phyloP scores from a whole-genome alignment of 2,888 invertebrate species.

The Sabellastarte sp. region DNA sequence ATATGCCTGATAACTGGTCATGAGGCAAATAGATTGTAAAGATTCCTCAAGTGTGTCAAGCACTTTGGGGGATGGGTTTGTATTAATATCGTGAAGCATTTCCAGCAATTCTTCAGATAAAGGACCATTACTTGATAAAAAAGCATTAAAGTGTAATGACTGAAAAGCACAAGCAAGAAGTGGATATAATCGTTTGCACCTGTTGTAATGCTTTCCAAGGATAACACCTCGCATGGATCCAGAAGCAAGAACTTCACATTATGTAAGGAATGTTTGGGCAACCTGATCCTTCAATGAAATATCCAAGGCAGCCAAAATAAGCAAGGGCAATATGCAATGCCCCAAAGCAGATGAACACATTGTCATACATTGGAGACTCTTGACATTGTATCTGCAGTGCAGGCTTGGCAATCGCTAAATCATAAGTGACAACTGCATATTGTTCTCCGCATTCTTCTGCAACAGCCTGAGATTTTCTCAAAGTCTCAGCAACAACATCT shows the following conservation, averaged over 20 bases:
- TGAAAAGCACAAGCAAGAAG: constrained; percentile 22
- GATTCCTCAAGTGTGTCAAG: not conserved
- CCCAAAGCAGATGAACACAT: too few species aligned
- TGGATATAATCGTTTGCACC: constrained; percentile 28
- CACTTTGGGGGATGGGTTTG: not conserved
- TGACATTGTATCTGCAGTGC: constrained; percentile 28
- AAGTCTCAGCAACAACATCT: constrained; percentile 25
- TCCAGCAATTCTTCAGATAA: not conserved
- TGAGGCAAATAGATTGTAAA: constrained; percentile 1
- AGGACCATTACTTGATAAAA: constrained; percentile 10
- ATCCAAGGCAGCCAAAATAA: constrained; percentile 28
- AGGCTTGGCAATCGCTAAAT: constrained; percentile 24
- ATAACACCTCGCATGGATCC: too few species aligned
- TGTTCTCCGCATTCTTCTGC: constrained; percentile 18
- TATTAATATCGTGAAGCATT: not conserved
- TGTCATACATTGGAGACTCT: constrained; percentile 27
- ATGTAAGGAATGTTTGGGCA: constrained; percentile 26
- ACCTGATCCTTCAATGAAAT: constrained; percentile 29
- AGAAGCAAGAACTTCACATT: constrained; percentile 27
- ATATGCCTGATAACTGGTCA: constrained; percentile 9
- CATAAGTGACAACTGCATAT: constrained; percentile 25
- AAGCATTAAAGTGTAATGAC: constrained; percentile 23
- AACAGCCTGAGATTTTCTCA: constrained; percentile 19
- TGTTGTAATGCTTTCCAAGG: constrained; percentile 26
- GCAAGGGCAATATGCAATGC: constrained; percentile 29